These are phyloP conservation scores for Mirza zaza DNA, from an alignment of 2,113 vertebrate species.

Conservation along the genomic window DNA sequence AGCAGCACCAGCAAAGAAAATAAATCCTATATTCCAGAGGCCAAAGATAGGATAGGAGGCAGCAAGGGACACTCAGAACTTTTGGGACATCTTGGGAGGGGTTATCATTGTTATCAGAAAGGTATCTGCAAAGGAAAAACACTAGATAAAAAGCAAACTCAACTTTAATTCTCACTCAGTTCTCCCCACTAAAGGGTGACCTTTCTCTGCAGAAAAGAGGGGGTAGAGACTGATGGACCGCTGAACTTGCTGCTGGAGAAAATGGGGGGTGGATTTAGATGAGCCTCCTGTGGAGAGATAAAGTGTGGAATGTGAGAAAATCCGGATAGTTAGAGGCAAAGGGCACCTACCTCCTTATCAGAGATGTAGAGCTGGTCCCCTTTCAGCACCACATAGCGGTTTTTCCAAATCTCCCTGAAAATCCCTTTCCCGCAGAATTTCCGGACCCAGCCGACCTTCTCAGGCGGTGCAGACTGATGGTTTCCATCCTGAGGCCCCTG, in stretches of 20 bases:
- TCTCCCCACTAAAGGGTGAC: conserved; percentile 18
- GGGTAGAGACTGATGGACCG: neutral
- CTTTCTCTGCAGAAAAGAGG: neutral
- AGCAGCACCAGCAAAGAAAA: neutral
- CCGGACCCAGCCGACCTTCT: conserved; percentile 97
- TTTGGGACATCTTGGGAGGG: neutral
- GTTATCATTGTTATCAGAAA: neutral
- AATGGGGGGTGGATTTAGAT: neutral
- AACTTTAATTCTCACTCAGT: conserved; percentile 6
- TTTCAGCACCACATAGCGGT: conserved; percentile 92
- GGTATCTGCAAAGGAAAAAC: neutral
- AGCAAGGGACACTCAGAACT: conserved; percentile 8
- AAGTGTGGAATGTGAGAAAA: neutral
- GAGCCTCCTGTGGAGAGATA: neutral
- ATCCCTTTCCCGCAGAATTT: conserved; percentile 96
- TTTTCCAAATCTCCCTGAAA: conserved; percentile 98
- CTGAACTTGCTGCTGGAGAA: conserved; percentile 46
- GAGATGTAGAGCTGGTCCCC: conserved; percentile 95
- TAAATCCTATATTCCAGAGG: neutral
- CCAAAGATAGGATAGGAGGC: neutral
- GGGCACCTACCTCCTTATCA: conserved; percentile 93
- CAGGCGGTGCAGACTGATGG: conserved; percentile 83
- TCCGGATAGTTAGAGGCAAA: fast-evolving
- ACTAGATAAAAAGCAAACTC: neutral
- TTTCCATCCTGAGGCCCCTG: conserved; percentile 90